Conservation (phyloP, 2,888 invertebrate genomes). For the Drosophila paranaensis region DNA sequence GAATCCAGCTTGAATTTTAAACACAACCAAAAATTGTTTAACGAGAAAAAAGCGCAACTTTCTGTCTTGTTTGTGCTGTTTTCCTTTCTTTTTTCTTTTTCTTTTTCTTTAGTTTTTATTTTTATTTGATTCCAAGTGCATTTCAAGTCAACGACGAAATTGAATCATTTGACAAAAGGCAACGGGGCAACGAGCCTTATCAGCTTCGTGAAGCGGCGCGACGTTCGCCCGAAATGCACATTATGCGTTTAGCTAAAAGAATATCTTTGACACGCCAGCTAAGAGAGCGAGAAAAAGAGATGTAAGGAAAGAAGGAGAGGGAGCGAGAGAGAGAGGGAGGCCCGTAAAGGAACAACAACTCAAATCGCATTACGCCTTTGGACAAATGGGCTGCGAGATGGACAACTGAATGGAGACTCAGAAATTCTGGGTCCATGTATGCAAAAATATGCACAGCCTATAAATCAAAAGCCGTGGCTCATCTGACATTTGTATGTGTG, state of each 20-base stretch:
- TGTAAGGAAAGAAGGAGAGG: too few species aligned
- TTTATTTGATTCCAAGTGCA: slow-evolving; percentile 53
- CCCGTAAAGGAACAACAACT: not conserved
- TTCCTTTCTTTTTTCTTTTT: not conserved
- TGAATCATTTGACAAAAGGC: slow-evolving; percentile 77
- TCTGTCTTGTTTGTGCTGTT: not conserved
- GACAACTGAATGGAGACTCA: slow-evolving; percentile 27
- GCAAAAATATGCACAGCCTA: slow-evolving; percentile 64
- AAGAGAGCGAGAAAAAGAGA: not conserved
- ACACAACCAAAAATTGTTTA: slow-evolving; percentile 52
- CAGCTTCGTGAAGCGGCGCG: slow-evolving; percentile 42
- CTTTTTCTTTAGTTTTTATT: slow-evolving; percentile 15
- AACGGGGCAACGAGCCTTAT: slow-evolving; percentile 58
- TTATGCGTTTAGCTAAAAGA: slow-evolving; percentile 71
- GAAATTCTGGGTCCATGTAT: slow-evolving; percentile 18
- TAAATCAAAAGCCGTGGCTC: slow-evolving; percentile 65
- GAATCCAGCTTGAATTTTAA: slow-evolving; percentile 44
- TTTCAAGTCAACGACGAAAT: slow-evolving; percentile 70
- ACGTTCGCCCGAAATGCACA: slow-evolving; percentile 63
- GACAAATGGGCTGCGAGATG: slow-evolving; percentile 30
- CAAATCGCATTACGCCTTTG: slow-evolving; percentile 11
- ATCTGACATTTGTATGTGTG: slow-evolving; percentile 54
- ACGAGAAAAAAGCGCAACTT: slow-evolving; percentile 41
- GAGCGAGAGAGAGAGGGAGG: not conserved
- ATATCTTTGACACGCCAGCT: slow-evolving; percentile 31